Conservation (phyloP, 2,113 vertebrate species). For the Plecotus auritus region DNA sequence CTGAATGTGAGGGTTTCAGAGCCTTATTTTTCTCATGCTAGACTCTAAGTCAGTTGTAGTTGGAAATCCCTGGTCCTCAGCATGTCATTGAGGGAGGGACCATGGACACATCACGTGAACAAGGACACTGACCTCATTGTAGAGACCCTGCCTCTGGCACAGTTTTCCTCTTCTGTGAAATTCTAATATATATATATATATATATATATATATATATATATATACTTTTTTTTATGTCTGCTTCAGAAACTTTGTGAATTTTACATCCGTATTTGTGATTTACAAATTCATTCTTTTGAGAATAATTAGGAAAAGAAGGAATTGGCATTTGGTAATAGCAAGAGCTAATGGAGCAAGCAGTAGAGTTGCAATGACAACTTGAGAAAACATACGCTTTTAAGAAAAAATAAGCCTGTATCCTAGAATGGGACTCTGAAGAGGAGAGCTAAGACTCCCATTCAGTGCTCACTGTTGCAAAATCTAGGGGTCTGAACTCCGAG, state of each 20-base stretch:
- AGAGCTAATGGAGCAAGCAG: not conserved
- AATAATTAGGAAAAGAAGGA: conserved; percentile 18
- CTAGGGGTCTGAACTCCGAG: not conserved
- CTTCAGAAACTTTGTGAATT: conserved; percentile 22
- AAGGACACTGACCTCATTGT: not conserved
- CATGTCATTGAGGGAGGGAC: not conserved
- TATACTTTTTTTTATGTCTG: not conserved
- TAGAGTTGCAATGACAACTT: not conserved
- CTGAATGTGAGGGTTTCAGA: not conserved
- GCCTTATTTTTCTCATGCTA: conserved; percentile 17
- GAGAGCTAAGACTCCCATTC: not conserved
- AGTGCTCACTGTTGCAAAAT: not conserved
- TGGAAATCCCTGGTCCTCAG: not conserved
- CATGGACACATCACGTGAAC: not conserved
- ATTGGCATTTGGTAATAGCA: not conserved
- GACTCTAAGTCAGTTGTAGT: not conserved
- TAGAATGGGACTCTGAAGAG: not conserved
- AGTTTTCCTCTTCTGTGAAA: not conserved
- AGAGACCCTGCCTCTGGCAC: not conserved
- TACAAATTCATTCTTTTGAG: conserved; percentile 27
- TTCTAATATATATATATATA: not conserved
- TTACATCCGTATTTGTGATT: conserved; percentile 3
- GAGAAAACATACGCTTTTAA: not conserved
- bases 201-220: too few relatives aligned
- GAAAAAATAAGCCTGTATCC: not conserved